Conservation (phyloP, 2,113 vertebrate genomes). For the Heteronetta atricapilla region DNA sequence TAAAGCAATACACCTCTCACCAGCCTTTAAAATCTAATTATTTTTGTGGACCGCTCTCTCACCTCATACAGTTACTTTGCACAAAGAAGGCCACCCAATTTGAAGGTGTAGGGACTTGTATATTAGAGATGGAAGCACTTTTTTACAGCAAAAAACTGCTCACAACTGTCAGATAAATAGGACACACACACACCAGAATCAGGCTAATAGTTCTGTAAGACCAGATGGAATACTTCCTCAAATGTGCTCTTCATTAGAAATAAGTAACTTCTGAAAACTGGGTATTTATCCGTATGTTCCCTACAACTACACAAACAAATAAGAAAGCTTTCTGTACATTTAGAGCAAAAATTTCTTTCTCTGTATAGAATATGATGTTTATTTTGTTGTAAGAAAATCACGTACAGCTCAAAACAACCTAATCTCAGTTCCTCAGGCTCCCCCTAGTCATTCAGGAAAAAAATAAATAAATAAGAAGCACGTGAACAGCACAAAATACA, state of each 20-base stretch:
- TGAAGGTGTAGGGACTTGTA: not conserved
- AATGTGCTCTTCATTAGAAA: slow-evolving; percentile 42
- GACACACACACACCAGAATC: not conserved
- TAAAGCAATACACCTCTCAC: not conserved
- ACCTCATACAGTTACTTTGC: not conserved
- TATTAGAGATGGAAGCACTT: not conserved
- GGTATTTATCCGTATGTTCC: slow-evolving; percentile 40
- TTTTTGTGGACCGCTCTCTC: not conserved
- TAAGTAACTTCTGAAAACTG: slow-evolving; percentile 20
- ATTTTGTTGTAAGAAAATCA: not conserved
- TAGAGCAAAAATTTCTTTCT: slow-evolving; percentile 1
- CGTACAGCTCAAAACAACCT: not conserved
- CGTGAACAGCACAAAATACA: fast-evolving
- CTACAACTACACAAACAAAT: not conserved
- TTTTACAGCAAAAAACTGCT: not conserved
- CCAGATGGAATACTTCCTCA: slow-evolving; percentile 39
- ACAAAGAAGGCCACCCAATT: not conserved
- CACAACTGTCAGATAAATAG: not conserved
- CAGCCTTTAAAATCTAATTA: not conserved
- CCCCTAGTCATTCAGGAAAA: not conserved
- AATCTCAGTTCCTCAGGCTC: not conserved
- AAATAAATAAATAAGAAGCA: not conserved
- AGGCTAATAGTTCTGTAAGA: slow-evolving; percentile 50
- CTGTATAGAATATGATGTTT: not conserved
- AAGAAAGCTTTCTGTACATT: slow-evolving; percentile 20